These are phyloP conservation scores for Sinocyclocheilus anophthalmus DNA, from an alignment of 2,113 vertebrate genomes.

Conservation along the genomic window DNA sequence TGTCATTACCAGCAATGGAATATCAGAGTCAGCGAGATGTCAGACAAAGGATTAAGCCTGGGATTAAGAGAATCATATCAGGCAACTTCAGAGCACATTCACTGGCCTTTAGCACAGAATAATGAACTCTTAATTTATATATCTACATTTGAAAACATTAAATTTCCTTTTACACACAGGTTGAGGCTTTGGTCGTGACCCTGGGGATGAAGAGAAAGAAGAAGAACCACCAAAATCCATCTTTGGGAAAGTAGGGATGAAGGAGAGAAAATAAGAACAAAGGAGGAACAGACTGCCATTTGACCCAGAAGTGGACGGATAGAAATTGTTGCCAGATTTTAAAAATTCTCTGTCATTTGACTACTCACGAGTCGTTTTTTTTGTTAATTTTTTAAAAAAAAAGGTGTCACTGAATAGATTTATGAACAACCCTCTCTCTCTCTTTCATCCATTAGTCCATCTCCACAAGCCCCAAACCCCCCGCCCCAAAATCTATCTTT, in stretches of 20 bases:
- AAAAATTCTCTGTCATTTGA: not conserved
- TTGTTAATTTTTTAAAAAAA: too few species aligned
- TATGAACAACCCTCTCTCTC: not conserved
- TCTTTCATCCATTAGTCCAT: not conserved
- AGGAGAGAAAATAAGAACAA: not conserved
- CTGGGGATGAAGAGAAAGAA: slow-evolving; percentile 29
- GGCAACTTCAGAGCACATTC: not conserved
- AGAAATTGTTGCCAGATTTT: not conserved
- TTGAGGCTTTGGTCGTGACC: slow-evolving; percentile 10
- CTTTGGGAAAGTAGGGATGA: not conserved
- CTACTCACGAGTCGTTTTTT: not conserved
- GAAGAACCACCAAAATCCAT: not conserved
- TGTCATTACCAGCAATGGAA: slow-evolving; percentile 16
- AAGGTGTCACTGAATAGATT: not conserved
- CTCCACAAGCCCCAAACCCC: not conserved
- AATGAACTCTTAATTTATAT: not conserved
- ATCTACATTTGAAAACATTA: not conserved
- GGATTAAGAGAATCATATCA: slow-evolving; percentile 41
- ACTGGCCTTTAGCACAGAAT: not conserved
- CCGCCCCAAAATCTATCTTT: not conserved
- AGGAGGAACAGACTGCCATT: slow-evolving; percentile 7
- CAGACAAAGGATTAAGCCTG: slow-evolving; percentile 8
- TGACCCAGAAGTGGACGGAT: not conserved
- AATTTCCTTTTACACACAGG: slow-evolving; percentile 23
- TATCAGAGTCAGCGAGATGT: slow-evolving; percentile 44